Evolutionary conservation across 37 sponge, comb jelly and placozoan genomes (phyloP), one percentile per base, ranked within the genome.

Genomic region (Mnemiopsis leidyi): DNA sequence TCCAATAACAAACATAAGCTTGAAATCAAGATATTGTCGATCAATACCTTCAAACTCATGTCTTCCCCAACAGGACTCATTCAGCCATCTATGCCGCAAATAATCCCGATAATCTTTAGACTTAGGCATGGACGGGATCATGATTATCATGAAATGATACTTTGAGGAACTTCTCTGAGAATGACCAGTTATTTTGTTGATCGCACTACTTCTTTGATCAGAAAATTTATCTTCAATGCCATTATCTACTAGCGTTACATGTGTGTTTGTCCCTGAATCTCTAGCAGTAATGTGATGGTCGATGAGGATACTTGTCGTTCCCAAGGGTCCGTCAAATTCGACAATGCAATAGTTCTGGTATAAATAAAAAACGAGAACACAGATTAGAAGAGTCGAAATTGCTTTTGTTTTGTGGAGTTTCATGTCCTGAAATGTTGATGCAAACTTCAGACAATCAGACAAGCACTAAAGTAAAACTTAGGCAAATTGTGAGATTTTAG

Each of bases 1-100:
- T 16, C 79, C 79, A 77, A 77, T 32, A 34, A 77, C 32, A 32
- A 77, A 77, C 79, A 77, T 77, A 1, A 77, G 35, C 33, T 77
- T 77, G 36, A 77, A 77, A 32, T 26, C 32, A 1, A 77, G 16
- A 32, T 13, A 77, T 13, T 77, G 20, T 1, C 1, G 33, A 32
- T 16, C 79, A 32, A 77, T 32, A 20, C 35, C 79, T 36, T 77
- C 35, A 32, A 77, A 77, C 18, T 77, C 79, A 0, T 26, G 20
- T 1, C 20, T 26, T 32, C 20, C 35, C 79, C 79, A 77, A 16
- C 36, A 28, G 1, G 79, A 77, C 26, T 9, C 1, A 34, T 77
- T 34, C 2, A 77, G 32, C 35, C 21, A 34, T 32, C 33, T 77
- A 32, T 2, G 16, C 20, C 79, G 33, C 32, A 77, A 31, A 32